Base-by-base conservation (phyloP, 2,113 vertebrate genomes). In the Todiramphus chloris region DNA sequence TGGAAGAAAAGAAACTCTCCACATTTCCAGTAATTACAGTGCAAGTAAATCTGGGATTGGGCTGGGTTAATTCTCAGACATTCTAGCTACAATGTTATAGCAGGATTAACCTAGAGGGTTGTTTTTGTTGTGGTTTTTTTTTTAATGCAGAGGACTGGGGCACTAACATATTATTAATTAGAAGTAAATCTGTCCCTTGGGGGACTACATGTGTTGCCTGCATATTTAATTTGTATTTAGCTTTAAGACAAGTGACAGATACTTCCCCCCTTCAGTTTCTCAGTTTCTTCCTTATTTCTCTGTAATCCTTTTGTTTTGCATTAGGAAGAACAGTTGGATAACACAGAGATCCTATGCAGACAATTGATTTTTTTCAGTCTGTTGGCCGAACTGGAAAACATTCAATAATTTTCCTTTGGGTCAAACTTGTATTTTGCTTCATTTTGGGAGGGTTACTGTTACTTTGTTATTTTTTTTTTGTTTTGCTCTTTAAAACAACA, bases 171-270 rank as follows among this genome's bases (percentile, higher is more conserved):
- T 86, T 92, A 94, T 93, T 95, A 96, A 95, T 97, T 97, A 97
- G 92, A 96, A 96, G 78, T 85, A 82, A 97, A 96, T 97, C 94
- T 97, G 63, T 97, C 90, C 68, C 87, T 78, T 92, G 70, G 37
- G 68, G 35, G 35, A 44, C 51, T 48, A 31, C 67, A 68, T 35
- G 58, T 13, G 63, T 33, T 82, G 72, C 70, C 64, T 51, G 75
- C 48, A 85, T 95, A 96, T 96, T 91, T 85, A 89, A 69, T 78
- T 87, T 7, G 8, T 51, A 48, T 87, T 93, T 87, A 76, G 46
- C 69, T 92, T 93, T 96, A 83, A 93, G 72, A 86, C 33, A 94
- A 90, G 69, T 33, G 18, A 86, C 9, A 11, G 33, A 13, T 79
- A 33, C 78, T 93, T 84, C 6, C n/a, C 31, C 24, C 43, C 37